Evolutionary conservation across 2,797 vertebrate species (phyloP).

Genomic region (Chiloscyllium punctatum): DNA sequence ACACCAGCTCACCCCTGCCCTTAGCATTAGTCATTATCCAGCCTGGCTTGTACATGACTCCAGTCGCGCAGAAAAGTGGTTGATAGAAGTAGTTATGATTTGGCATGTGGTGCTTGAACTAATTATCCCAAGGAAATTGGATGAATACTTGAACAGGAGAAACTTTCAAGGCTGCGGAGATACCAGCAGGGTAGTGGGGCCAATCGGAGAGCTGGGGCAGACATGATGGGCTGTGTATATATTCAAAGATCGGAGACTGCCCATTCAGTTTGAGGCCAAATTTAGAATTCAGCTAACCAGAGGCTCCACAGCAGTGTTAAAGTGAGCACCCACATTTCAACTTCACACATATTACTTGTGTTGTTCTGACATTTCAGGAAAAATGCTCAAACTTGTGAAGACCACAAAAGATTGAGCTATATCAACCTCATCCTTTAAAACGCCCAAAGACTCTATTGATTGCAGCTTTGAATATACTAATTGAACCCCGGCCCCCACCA

Average conservation of each 20-base stretch:
- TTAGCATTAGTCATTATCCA: not conserved
- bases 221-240: not conserved
- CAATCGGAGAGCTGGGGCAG: not conserved
- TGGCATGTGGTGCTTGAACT: not conserved
- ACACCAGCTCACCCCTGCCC: no score
- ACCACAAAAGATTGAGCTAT: not conserved
- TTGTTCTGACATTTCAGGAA: not conserved
- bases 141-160: not conserved
- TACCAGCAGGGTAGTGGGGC: not conserved
- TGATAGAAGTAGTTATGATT: not conserved
- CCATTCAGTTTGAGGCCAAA: not conserved
- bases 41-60: not conserved
- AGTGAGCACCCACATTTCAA: not conserved
- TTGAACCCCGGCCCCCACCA: not conserved
- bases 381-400: not conserved
- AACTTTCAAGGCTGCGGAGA: not conserved
- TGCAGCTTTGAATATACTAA: not conserved
- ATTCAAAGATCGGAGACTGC: not conserved
- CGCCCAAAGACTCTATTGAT: not conserved
- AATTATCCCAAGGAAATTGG: not conserved
- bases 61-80: not conserved
- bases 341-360: not conserved
- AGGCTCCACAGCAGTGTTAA: not conserved
- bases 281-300: not conserved
- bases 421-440: not conserved